Conservation (phyloP, 2,888 invertebrate genomes). For the Osedax frankpressi region DNA sequence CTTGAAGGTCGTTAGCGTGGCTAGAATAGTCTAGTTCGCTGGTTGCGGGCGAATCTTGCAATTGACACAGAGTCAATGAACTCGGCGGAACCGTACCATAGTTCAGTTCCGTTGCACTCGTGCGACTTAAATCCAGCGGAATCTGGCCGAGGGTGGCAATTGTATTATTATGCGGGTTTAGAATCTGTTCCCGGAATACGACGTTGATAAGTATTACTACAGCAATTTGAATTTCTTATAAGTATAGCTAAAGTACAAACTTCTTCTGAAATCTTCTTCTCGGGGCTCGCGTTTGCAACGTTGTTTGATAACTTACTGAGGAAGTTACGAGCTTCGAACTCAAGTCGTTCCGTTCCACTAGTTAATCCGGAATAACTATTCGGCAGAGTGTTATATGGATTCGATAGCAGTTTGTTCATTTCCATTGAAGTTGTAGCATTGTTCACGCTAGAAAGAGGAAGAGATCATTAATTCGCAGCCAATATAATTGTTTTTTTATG, state of each 20-base stretch:
- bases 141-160: background rate
- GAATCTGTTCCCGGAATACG: too few species aligned
- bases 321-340: background rate
- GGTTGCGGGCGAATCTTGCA: background rate
- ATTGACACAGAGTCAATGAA: background rate
- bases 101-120: background rate
- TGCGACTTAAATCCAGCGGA: background rate
- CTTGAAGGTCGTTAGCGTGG: slow-evolving; percentile 24
- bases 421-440: slow-evolving; percentile 31
- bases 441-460: too few species aligned
- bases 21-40: background rate
- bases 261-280: background rate
- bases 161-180: too few species aligned
- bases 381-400: slow-evolving; percentile 33
- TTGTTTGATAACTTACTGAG: background rate
- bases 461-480: too few species aligned
- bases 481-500: too few species aligned
- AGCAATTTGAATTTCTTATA: too few species aligned
- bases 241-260: too few species aligned
- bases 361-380: slow-evolving; percentile 36
- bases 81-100: background rate
- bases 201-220: too few species aligned
- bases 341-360: slow-evolving; percentile 9
- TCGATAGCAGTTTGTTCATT: slow-evolving; percentile 37
- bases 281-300: background rate